Evolutionary conservation across 2,797 vertebrate species (phyloP).

Genomic region (Tympanoctomys barrerae): DNA sequence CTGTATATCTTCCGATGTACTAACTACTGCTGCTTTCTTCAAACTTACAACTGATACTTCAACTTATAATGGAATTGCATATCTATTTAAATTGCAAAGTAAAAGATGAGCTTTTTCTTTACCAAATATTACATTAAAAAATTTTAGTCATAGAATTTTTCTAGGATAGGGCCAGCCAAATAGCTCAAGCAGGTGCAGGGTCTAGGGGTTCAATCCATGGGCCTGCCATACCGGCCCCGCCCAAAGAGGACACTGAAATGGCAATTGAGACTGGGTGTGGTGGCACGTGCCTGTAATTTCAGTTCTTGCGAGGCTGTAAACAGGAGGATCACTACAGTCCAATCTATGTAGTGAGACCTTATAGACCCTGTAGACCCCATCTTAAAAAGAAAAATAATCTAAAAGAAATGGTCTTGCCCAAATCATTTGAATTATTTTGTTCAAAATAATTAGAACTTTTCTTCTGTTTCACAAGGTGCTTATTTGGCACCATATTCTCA

Average conservation of each 20-base stretch:
- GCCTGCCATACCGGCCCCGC: no score
- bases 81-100: slow-evolving; percentile 62
- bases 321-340: no score
- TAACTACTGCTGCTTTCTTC: slow-evolving; percentile 36
- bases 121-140: slow-evolving; percentile 41
- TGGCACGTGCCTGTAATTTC: no score
- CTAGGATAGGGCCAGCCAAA: no score
- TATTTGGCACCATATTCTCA: slow-evolving; percentile 71
- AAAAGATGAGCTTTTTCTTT: slow-evolving; percentile 16
- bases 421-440: slow-evolving; percentile 56
- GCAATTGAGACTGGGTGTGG: no score
- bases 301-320: no score
- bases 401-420: slow-evolving; percentile 67
- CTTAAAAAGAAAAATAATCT: slow-evolving; percentile 66
- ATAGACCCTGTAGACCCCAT: no score
- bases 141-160: slow-evolving; percentile 59
- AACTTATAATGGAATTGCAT: slow-evolving; percentile 14
- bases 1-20: slow-evolving; percentile 14
- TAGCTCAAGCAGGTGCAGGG: no score
- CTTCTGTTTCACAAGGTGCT: slow-evolving; percentile 65
- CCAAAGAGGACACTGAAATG: no score
- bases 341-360: no score
- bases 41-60: slow-evolving; percentile 5
- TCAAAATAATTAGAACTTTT: slow-evolving; percentile 80
- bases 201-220: no score